phyloP scores from a whole-genome alignment of 2,888 invertebrate genomes.

The Phoronis australis region DNA sequence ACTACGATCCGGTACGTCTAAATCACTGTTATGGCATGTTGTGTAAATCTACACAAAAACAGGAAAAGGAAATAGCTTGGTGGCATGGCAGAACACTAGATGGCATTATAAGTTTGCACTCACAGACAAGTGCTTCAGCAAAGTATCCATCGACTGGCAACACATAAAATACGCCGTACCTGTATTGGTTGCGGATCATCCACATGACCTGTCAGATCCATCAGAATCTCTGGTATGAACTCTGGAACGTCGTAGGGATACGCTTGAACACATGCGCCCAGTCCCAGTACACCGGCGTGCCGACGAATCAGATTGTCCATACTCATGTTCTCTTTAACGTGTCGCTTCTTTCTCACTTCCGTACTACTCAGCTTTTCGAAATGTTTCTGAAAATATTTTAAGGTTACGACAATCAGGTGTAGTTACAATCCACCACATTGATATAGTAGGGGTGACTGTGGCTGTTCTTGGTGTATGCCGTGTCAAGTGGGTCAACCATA shows the following conservation, averaged over 20 bases:
- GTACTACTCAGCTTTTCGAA: slow-evolving; percentile 56
- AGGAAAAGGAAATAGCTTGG: no score
- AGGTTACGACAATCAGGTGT: no score
- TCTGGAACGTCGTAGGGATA: slow-evolving; percentile 82
- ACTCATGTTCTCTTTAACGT: slow-evolving; percentile 18
- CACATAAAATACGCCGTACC: slow-evolving; percentile 57
- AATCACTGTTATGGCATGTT: no score
- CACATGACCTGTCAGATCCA: slow-evolving; percentile 72
- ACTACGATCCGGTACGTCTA: no score
- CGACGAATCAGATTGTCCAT: slow-evolving; percentile 43
- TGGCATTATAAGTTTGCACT: no score
- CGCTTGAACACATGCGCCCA: slow-evolving; percentile 81
- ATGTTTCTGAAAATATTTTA: slow-evolving; percentile 54
- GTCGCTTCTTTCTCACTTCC: slow-evolving; percentile 32
- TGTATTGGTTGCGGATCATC: slow-evolving; percentile 86
- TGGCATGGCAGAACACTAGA: no score
- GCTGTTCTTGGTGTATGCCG: no score
- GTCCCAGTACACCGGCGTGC: slow-evolving; percentile 81
- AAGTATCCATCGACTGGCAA: not conserved
- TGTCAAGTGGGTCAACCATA: no score
- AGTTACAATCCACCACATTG: no score
- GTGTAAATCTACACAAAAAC: not conserved
- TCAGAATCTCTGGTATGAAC: slow-evolving; percentile 71
- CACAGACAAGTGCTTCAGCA: not conserved
- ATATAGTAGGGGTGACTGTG: not conserved